Base-by-base conservation (phyloP, 2,888 invertebrate genomes). In the Hemistola chrysoprasaria region DNA sequence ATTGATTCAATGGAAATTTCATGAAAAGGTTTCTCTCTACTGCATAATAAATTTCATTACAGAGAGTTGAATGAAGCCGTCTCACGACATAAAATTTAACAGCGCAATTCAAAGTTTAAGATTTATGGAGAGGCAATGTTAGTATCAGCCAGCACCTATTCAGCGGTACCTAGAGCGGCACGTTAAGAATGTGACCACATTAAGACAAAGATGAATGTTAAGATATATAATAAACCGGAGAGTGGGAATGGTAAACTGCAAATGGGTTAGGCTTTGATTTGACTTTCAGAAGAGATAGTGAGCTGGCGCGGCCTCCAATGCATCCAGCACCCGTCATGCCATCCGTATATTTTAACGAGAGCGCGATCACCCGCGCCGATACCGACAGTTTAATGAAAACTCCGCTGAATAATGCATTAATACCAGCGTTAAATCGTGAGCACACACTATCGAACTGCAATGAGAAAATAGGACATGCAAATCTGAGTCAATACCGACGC, bases 331-430 rank as follows among this genome's bases (percentile, higher is more conserved):
- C 69, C 78, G 87, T 87, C 87, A 87, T 87, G 86, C 83, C 83
- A 88, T 87, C 82, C 79, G 81, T 76, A 81, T 79, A 78, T 87
- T 84, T 79, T 86, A 88, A 87, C 85, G 85, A 86, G 87, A 83
- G 79, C 78, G 77, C 78, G 87, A 88, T 88, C 71, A 62, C 61
- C 71, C 67, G 71, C 78, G 65, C 78, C 78, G 87, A 88, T 88
- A 84, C 68, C 66, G 71, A 80, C 78, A 78, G 76, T 67, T 78
- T 86, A 88, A 88, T 88, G 87, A 87, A 88, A 88, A 85, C 84
- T 74, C 78, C 73, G 76, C 74, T 88, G 87, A 88, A 88, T 87
- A 88, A 88, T 88, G 87, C 87, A 88, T 87, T 85, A 81, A 87
- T 84, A 85, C 83, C 66, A 79, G 87, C 85, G 85, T 86, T 87